phyloP scores from a whole-genome alignment of 2,113 vertebrate genomes.

The Talpa occidentalis region DNA sequence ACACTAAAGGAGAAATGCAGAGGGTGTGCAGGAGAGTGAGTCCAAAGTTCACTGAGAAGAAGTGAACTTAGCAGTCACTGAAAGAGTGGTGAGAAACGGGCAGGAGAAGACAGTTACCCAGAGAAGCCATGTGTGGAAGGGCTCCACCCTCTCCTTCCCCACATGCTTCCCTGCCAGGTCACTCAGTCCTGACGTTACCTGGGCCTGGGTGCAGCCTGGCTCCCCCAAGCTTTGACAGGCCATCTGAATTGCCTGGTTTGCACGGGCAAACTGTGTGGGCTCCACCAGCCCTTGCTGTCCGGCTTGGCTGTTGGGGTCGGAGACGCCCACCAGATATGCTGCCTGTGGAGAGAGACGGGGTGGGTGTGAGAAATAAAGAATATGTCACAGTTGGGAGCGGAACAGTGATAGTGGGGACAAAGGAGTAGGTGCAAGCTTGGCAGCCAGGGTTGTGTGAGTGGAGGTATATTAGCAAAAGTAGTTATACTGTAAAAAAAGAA shows the following conservation, averaged over 20 bases:
- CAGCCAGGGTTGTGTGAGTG: background rate
- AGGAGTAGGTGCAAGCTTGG: background rate
- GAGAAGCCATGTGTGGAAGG: background rate
- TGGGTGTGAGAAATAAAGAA: background rate
- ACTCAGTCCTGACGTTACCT: conserved; percentile 86
- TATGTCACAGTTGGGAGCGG: background rate
- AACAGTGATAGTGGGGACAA: background rate
- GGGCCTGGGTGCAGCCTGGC: conserved; percentile 96
- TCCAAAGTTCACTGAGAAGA: background rate
- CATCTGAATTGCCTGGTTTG: conserved; percentile 99
- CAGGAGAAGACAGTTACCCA: background rate
- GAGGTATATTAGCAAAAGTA: background rate
- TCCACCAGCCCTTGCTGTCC: conserved; percentile 98
- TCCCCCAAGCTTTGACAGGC: conserved; percentile 98
- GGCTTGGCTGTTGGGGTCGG: conserved; percentile 95
- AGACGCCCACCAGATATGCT: conserved; percentile 95
- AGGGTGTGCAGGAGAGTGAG: background rate
- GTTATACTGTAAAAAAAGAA: background rate
- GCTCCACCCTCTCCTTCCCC: background rate
- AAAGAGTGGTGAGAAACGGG: background rate
- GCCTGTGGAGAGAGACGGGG: conserved; percentile 85
- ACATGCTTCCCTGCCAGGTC: background rate
- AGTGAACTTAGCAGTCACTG: background rate
- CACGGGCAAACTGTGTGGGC: conserved; percentile 96
- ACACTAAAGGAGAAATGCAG: background rate